Percentiles rank a stretch among this genome's conserved stretches.
These are phyloP conservation scores for Reinhardtius hippoglossoides DNA, from an alignment of 2,113 vertebrate genomes.

Conservation along the genomic window DNA sequence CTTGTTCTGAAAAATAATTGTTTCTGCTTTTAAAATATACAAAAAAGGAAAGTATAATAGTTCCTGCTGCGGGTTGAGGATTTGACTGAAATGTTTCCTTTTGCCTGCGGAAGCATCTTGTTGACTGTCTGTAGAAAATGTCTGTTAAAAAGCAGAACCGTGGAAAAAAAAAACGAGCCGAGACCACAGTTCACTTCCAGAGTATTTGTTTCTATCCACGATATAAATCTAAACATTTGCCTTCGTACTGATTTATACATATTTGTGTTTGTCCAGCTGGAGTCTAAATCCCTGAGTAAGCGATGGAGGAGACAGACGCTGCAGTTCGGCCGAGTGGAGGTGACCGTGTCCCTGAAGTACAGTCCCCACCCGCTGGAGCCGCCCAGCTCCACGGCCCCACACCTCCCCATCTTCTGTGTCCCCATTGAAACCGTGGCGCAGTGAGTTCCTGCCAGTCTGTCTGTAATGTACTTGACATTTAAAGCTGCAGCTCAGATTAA, in stretches of 20 bases:
- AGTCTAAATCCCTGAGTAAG: constrained; percentile 53
- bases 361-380: constrained; percentile 70
- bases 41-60: too few species aligned
- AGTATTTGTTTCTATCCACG: not conserved
- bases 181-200: too few species aligned
- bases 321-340: constrained; percentile 65
- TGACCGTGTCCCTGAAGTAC: constrained; percentile 78
- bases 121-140: too few species aligned
- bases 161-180: too few species aligned
- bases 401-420: constrained; percentile 72
- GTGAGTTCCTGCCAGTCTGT: constrained; percentile 63
- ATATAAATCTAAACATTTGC: not conserved
- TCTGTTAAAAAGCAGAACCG: too few species aligned
- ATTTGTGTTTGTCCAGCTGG: constrained; percentile 60
- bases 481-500: not conserved
- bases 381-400: constrained; percentile 56
- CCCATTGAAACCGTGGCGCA: constrained; percentile 71
- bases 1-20: too few species aligned
- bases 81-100: too few species aligned
- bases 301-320: constrained; percentile 77
- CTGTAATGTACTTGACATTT: not conserved
- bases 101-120: too few species aligned
- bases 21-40: too few species aligned
- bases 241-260: not conserved
- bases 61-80: too few species aligned